phyloP scores from a whole-genome alignment of 30 jellyfish, hydroid and myxozoan species.

The Aurelia aurita region DNA sequence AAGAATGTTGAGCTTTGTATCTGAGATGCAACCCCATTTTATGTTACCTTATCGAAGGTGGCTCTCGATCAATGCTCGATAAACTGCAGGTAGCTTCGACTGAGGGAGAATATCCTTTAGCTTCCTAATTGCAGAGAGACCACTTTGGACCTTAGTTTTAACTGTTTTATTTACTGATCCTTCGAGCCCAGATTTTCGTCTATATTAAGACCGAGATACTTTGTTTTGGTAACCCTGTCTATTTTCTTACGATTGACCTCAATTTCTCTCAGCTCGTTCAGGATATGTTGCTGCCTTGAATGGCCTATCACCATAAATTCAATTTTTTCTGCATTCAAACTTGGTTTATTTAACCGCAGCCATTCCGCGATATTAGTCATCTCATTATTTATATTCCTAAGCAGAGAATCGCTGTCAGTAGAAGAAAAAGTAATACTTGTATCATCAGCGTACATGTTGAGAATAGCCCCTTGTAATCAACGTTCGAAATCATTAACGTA shows the following conservation, averaged over 20 bases:
- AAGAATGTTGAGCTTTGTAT: slow-evolving; percentile 30
- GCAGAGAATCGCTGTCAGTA: too few relatives aligned
- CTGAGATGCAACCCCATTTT: slow-evolving; percentile 53
- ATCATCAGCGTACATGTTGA: too few relatives aligned
- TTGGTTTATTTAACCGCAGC: slow-evolving; percentile 30
- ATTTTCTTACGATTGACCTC: slow-evolving; percentile 7
- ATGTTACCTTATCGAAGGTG: slow-evolving; percentile 1
- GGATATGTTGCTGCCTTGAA: slow-evolving; percentile 37
- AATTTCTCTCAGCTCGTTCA: slow-evolving; percentile 15
- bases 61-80: slow-evolving; percentile 2
- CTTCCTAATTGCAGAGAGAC: too few relatives aligned
- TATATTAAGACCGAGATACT: too few relatives aligned
- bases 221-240: too few relatives aligned
- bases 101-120: too few relatives aligned
- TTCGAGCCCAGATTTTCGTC: too few relatives aligned
- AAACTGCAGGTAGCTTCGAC: slow-evolving; percentile 48
- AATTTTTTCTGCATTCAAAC: slow-evolving; percentile 18
- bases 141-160: too few relatives aligned
- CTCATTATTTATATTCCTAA: slow-evolving; percentile 8
- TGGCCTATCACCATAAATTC: slow-evolving; percentile 58
- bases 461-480: too few relatives aligned
- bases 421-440: slow-evolving; percentile 22
- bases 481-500: too few relatives aligned
- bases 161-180: too few relatives aligned
- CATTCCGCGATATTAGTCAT: too few relatives aligned